Conservation (phyloP, 1,140 invertebrate genomes). For the Cherax destructor region DNA sequence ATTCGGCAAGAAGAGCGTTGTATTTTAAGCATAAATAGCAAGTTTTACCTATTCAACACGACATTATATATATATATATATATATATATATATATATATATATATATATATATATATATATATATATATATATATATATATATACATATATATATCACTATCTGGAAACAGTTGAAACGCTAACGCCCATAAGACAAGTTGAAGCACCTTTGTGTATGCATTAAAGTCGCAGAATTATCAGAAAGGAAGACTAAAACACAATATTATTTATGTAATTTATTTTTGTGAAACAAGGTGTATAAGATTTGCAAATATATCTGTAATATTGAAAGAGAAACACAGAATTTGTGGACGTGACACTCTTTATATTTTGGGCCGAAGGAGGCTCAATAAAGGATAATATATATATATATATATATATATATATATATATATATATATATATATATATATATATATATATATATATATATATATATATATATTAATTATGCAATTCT, state of each 20-base stretch:
- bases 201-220: too few relatives aligned
- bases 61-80: too few relatives aligned
- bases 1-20: too few relatives aligned
- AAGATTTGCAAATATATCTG: constrained; percentile 69
- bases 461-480: neutral
- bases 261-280: constrained; percentile 56
- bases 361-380: constrained; percentile 60
- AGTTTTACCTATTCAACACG: too few relatives aligned
- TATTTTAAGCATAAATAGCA: too few relatives aligned
- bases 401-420: constrained; percentile 34
- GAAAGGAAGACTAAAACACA: neutral
- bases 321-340: constrained; percentile 67
- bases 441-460: too few relatives aligned
- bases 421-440: constrained; percentile 28
- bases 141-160: too few relatives aligned
- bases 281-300: constrained; percentile 69
- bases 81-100: too few relatives aligned
- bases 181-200: too few relatives aligned
- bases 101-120: too few relatives aligned
- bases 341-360: constrained; percentile 63
- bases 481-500: neutral
- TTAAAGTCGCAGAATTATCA: neutral
- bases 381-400: constrained; percentile 20
- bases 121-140: too few relatives aligned
- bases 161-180: too few relatives aligned